phyloP scores from a whole-genome alignment of 2,113 vertebrate genomes.

The Siniperca knerii region DNA sequence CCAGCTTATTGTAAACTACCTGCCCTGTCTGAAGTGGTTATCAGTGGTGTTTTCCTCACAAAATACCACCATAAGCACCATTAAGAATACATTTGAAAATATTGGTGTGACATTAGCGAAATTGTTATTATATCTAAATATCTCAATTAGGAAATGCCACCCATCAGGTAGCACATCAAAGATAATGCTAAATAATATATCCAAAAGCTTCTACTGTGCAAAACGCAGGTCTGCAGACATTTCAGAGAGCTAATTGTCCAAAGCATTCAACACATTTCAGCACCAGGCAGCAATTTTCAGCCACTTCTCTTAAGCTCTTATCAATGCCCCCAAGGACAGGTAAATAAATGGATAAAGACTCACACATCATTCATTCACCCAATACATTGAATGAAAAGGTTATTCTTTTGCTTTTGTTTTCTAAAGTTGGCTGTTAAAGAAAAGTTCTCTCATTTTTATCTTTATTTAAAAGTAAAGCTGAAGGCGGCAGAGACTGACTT shows the following conservation, averaged over 20 bases:
- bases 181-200: background rate
- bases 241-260: slow-evolving; percentile 7
- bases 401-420: background rate
- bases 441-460: background rate
- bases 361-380: slow-evolving; percentile 13
- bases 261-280: slow-evolving; percentile 20
- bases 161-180: background rate
- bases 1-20: no score
- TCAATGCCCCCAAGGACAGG: slow-evolving; percentile 21
- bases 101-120: background rate
- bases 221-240: background rate
- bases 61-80: background rate
- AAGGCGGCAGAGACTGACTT: background rate
- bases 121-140: background rate
- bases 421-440: background rate
- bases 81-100: background rate
- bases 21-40: background rate
- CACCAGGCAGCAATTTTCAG: background rate
- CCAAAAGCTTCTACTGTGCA: background rate
- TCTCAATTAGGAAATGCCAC: background rate
- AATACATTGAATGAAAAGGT: background rate
- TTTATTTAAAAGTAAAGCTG: slow-evolving; percentile 1
- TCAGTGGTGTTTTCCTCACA: background rate
- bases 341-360: slow-evolving; percentile 5
- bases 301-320: slow-evolving; percentile 12